Evolutionary conservation across 1,140 invertebrate genomes (phyloP), one percentile per base, ranked within the genome.

Genomic region (Spodoptera litura): DNA sequence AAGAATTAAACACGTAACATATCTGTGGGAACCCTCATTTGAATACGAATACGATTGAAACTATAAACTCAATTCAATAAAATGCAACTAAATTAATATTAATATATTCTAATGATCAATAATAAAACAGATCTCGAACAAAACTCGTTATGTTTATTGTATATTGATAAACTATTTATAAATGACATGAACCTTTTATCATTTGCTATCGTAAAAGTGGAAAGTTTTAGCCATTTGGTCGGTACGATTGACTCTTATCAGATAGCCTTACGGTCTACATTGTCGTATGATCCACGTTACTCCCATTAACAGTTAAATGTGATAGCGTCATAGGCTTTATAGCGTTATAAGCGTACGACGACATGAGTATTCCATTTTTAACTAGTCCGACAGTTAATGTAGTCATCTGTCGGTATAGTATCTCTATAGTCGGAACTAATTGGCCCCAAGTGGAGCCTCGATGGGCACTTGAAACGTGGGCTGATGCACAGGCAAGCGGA

Each of bases 391-490:
- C 71, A 61, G 38, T 20, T 68, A 53, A 66, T 66, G 15, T 68
- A 49, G 44, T 59, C 56, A 59, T 74, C 59, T 62, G 59, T 31
- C 55, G 66, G 35, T 78, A 72, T 55, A 75, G 52, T 61, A 81
- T 78, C 79, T 82, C 55, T 70, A 78, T 72, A 74, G 77, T 83
- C 85, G 83, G 81, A 86, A 84, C 85, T 88, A 91, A 91, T 91
- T 88, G 83, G 68, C 59, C 83, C 81, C 87, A 87, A 90, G 85
- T 88, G 87, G 80, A 83, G 85, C 86, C 83, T 88, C 83, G 83
- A 89, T 86, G 84, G 83, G 83, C 87, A 86, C 87, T 90, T 78
- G 79, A 87, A 77, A 51, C 76, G 71, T 55, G 58, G 55, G 55
- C 59, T 73, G 79, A 25, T 76, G 81, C 58, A 56, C 56, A 13